These are phyloP conservation scores for Typhlomys cinereus DNA, from an alignment of 2,113 vertebrate genomes.

Conservation along the genomic window DNA sequence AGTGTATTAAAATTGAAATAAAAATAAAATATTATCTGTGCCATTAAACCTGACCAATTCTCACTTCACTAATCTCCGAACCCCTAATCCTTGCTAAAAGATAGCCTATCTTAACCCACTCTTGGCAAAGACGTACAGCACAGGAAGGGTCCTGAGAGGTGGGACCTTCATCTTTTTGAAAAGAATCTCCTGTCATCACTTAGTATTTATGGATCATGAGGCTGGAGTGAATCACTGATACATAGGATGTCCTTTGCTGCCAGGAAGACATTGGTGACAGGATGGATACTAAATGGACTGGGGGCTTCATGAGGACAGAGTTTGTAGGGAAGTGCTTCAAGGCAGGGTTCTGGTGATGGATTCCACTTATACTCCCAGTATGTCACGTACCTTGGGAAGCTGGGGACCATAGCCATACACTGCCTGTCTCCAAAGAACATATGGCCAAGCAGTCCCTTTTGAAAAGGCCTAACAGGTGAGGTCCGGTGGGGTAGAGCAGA, in stretches of 20 bases:
- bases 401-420: neutral
- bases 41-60: slow-evolving; percentile 75
- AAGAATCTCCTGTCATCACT: slow-evolving; percentile 40
- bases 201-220: slow-evolving; percentile 44
- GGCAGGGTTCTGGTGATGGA: neutral
- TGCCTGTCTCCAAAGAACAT: neutral
- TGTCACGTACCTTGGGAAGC: neutral
- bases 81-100: slow-evolving; percentile 54
- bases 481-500: neutral
- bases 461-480: neutral
- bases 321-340: neutral
- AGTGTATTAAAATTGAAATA: slow-evolving; percentile 81
- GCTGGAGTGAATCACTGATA: neutral
- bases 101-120: slow-evolving; percentile 51
- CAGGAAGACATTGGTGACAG: neutral
- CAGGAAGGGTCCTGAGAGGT: slow-evolving; percentile 41
- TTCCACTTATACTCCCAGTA: accelerated
- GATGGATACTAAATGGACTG: slow-evolving; percentile 1
- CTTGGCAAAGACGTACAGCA: slow-evolving; percentile 60
- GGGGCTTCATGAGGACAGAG: slow-evolving; percentile 15
- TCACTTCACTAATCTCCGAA: slow-evolving; percentile 74
- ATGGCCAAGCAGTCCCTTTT: accelerated
- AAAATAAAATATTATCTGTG: slow-evolving; percentile 82
- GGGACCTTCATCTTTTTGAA: slow-evolving; percentile 48
- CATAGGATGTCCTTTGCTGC: slow-evolving; percentile 37